These are phyloP conservation scores for Pseudomyrmex pallidus DNA, from an alignment of 1,140 invertebrate species.

Conservation along the genomic window DNA sequence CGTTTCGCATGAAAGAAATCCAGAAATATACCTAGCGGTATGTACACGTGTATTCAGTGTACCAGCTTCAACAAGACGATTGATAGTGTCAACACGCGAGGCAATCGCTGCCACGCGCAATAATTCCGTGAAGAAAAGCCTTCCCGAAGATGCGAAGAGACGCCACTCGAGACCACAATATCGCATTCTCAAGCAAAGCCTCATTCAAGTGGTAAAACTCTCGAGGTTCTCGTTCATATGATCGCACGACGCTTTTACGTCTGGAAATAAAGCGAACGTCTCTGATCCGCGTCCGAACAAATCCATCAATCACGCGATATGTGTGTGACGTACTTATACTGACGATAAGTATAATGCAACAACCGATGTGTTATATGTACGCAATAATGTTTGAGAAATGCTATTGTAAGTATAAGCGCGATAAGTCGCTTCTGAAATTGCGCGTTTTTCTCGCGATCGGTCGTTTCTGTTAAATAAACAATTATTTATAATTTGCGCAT, in stretches of 20 bases:
- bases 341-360: background rate
- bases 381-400: background rate
- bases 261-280: constrained; percentile 27
- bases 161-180: no score
- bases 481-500: background rate
- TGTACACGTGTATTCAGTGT: background rate
- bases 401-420: background rate
- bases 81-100: background rate
- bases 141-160: background rate
- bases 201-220: constrained; percentile 5
- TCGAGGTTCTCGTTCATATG: background rate
- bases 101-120: background rate
- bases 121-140: constrained; percentile 15
- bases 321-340: constrained; percentile 9
- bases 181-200: background rate
- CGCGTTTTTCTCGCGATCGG: background rate
- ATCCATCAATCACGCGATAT: constrained; percentile 22
- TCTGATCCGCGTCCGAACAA: background rate
- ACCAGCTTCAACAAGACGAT: background rate
- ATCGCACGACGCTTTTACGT: constrained; percentile 17
- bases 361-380: background rate
- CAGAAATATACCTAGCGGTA: background rate
- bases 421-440: background rate
- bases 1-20: background rate
- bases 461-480: no score